Evolutionary conservation across 1,140 invertebrate genomes (phyloP).

Genomic region (Drosophila kepulauana): DNA sequence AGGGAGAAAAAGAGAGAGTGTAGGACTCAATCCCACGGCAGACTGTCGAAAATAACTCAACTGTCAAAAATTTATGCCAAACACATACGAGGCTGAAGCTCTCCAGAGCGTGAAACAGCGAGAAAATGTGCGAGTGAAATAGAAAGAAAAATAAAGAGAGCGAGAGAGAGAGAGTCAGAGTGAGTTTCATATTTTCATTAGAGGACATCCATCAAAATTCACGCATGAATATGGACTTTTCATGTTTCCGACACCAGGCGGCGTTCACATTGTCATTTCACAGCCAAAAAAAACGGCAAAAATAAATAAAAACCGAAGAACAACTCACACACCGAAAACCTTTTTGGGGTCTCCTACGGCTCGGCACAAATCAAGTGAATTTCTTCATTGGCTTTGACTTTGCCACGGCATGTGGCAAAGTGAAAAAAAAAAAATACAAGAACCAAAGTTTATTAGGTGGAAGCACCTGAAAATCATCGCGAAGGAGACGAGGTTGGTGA

Average conservation of each 20-base stretch:
- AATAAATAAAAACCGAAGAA: slow-evolving; percentile 19
- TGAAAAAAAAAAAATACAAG: slow-evolving; percentile 44
- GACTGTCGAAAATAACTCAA: slow-evolving; percentile 70
- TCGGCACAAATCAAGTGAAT: slow-evolving; percentile 36
- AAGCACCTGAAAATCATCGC: slow-evolving; percentile 38
- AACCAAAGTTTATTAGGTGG: slow-evolving; percentile 50
- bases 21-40: slow-evolving; percentile 31
- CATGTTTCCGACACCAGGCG: slow-evolving; percentile 43
- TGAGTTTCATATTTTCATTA: slow-evolving; percentile 71
- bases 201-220: slow-evolving; percentile 76
- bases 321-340: slow-evolving; percentile 17
- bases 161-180: not conserved
- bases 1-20: not conserved
- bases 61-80: slow-evolving; percentile 72
- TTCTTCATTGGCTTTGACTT: slow-evolving; percentile 25
- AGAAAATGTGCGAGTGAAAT: slow-evolving; percentile 30
- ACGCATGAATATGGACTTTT: slow-evolving; percentile 74
- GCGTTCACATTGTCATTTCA: slow-evolving; percentile 62
- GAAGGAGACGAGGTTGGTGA: not conserved
- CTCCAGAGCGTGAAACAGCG: slow-evolving; percentile 45
- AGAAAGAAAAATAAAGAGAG: slow-evolving; percentile 13
- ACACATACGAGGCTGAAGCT: slow-evolving; percentile 49
- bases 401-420: slow-evolving; percentile 18
- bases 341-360: slow-evolving; percentile 16
- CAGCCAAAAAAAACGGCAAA: slow-evolving; percentile 2